These are phyloP conservation scores for Acholoe squamosa DNA, from an alignment of 2,888 invertebrate genomes.

Conservation along the genomic window DNA sequence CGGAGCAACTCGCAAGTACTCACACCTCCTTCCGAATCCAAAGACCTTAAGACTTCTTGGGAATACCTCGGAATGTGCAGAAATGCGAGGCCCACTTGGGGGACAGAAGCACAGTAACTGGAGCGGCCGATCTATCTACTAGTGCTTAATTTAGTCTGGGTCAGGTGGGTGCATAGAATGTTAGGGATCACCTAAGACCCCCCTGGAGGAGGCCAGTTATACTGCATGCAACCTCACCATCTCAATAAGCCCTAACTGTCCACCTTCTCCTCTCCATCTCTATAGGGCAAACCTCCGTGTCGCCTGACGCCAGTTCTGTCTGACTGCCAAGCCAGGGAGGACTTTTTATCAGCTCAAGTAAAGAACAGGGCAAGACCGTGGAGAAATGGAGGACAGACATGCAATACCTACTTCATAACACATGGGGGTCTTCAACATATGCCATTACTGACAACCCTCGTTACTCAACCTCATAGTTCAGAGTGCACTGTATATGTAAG, in stretches of 20 bases:
- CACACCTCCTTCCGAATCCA: too few species aligned
- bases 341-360: too few species aligned
- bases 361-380: too few species aligned
- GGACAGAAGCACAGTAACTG: not conserved
- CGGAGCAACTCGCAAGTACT: too few species aligned
- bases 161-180: not conserved
- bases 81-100: constrained; percentile 37
- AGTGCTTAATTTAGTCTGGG: constrained; percentile 28
- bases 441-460: too few species aligned
- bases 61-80: constrained; percentile 13
- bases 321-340: constrained; percentile 19
- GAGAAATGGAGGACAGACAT: too few species aligned
- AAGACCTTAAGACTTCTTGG: not conserved
- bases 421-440: too few species aligned
- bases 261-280: not conserved
- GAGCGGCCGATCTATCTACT: constrained; percentile 50
- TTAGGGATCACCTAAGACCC: constrained; percentile 39
- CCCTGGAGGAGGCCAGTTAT: constrained; percentile 38
- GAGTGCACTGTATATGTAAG: too few species aligned
- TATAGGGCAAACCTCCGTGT: not conserved
- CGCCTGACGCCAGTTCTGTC: not conserved
- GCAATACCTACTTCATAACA: too few species aligned
- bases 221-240: constrained; percentile 6
- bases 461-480: too few species aligned
- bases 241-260: constrained; percentile 20